Evolutionary conservation across 2,888 invertebrate genomes (phyloP), one percentile per base, ranked within the genome.

Genomic region (Priocnemis perturbator): DNA sequence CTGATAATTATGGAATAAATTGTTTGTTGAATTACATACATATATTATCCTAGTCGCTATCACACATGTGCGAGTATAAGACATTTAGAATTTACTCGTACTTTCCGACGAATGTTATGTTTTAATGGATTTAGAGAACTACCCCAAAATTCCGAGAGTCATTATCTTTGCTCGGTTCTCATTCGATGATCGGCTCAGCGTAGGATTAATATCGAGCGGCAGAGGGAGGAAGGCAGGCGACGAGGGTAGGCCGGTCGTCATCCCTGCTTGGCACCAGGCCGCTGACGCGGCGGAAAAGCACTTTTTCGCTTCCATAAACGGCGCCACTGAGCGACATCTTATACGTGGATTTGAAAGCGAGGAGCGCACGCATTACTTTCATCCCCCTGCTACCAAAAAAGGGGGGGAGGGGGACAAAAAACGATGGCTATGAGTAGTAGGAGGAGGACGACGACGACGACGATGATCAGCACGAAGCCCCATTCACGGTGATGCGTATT

Each of bases 261-360:
- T 20, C 62, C 60, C 67, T 67, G 17, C 52, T 63, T 21, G 59
- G 65, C 58, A 60, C 4, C 37, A 72, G 69, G 55, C 72, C 59
- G 74, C 73, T 50, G 69, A 72, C 72, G 64, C 47, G 48, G 73
- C 74, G 64, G 56, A 69, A 74, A 69, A 64, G 64, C 69, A 53
- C 69, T 52, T 74, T 69, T 63, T 63, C 64, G 73, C 64, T 68
- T 72, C 68, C 65, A 60, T 67, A 65, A 58, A 47, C 71, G 44
- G 45, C 3, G 11, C 19, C 11, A 20, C n/a, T 15, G 44, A 26
- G 45, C 37, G 37, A 37, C 37, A 37, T 37, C 53, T 17, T 30
- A 17, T 56, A 30, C 56, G 37, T 30, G 56, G 11, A 17, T 19
- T 26, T 30, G 56, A 11, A 37, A 20, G 53, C 53, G 37, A 9